A percentile compares a stretch with the other conserved stretches of the same genome.
Evolutionary conservation across 2,888 invertebrate species (phyloP).

Genomic region (Machimus atricapillus): DNA sequence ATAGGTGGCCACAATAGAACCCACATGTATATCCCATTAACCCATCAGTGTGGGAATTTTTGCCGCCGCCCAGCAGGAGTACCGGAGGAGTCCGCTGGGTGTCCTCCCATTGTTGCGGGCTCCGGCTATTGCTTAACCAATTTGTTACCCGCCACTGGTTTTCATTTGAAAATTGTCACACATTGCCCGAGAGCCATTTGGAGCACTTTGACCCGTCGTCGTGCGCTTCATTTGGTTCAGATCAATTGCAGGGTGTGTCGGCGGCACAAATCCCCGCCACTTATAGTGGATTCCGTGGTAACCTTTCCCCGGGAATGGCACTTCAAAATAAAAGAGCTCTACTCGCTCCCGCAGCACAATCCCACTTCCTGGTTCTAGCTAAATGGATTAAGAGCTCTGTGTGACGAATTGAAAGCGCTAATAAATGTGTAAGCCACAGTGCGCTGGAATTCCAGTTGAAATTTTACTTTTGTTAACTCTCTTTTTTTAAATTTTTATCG

Average conservation of each 20-base stretch:
- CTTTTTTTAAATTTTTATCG: neutral
- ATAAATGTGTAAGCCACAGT: neutral
- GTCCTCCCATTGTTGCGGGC: neutral
- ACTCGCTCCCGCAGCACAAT: neutral
- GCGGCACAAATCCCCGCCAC: neutral
- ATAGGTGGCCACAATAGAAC: neutral
- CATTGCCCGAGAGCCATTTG: neutral
- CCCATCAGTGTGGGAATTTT: neutral
- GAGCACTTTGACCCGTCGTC: neutral
- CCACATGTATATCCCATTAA: neutral
- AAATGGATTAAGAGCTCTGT: neutral
- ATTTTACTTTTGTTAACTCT: neutral
- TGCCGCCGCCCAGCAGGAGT: neutral
- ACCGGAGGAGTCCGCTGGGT: neutral
- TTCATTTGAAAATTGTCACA: conserved; percentile 23
- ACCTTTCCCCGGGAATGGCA: neutral
- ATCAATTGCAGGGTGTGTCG: neutral
- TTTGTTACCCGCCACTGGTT: conserved; percentile 19
- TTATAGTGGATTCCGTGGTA: neutral
- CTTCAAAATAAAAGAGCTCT: neutral
- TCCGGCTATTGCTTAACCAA: conserved; percentile 9
- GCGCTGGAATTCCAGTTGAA: neutral
- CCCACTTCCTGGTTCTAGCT: neutral
- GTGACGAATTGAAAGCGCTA: neutral
- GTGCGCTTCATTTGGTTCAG: conserved; percentile 3